Base-by-base conservation (phyloP, 2,797 vertebrate genomes). In the Rhabdomys pumilio region DNA sequence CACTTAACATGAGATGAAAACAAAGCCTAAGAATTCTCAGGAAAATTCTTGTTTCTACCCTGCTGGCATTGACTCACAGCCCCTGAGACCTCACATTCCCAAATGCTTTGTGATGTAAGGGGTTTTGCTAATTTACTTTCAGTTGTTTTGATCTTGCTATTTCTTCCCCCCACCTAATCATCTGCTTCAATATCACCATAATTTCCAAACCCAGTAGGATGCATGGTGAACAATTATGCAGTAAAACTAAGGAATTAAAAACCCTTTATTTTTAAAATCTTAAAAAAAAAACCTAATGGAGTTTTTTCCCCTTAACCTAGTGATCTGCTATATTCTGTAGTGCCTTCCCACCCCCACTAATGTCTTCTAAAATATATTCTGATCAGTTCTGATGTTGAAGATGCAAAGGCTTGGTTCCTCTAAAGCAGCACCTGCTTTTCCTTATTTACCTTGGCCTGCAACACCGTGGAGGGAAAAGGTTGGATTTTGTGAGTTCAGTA, bases 131-230 rank as follows among this genome's bases (percentile, higher is more conserved):
- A 93, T 96, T 95, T 95, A 59, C 85, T 97, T 92, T 92, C 84
- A 61, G 85, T 86, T 96, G 69, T 96, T 97, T 94, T 87, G 87
- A 38, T 82, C 91, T 69, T 95, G 50, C 38, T 92, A 6, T 75
- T 89, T 92, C 91, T 50, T 91, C 75, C 31, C 31, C 63, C 94
- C 65, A 90, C 79, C 86, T 93, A 84, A 95, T 94, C 82, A 63
- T 92, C 88, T 76, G 57, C 57, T 96, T 97, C 90, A 73, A 2
- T 81, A 57, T 86, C 95, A 84, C 75, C 89, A 38, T 85, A 34
- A 95, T 97, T 97, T 96, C 87, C 59, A 72, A 95, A 93, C 77
- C 75, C 92, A 91, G 90, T 83, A 90, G 67, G 88, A 96, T 20
- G 1, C 63, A 22, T 67, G 17, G 7, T 85, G 82, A 94, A 83